phyloP scores from a whole-genome alignment of 1,140 invertebrate species.

The Camponotus floridanus region DNA sequence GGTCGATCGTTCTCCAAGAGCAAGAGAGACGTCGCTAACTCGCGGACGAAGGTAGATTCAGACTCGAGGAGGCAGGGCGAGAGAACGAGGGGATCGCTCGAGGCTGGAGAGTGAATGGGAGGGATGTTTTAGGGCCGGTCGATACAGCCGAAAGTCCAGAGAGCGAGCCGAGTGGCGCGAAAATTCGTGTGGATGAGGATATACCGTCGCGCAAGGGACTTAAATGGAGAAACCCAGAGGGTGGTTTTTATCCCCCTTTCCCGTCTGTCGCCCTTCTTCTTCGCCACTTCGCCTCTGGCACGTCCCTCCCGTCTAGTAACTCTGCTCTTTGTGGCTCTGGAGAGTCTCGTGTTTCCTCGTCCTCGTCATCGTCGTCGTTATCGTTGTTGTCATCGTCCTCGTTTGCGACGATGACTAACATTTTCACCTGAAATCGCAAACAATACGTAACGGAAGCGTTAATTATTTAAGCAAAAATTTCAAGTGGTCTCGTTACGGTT shows the following conservation, averaged over 20 bases:
- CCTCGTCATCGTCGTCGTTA: constrained; percentile 12
- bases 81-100: constrained; percentile 33
- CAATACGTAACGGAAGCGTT: constrained; percentile 38
- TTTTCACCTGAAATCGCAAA: constrained; percentile 32
- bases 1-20: constrained; percentile 55
- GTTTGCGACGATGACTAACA: constrained; percentile 10
- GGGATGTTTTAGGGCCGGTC: constrained; percentile 77
- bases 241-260: background rate
- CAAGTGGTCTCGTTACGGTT: constrained; percentile 36
- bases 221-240: constrained; percentile 49
- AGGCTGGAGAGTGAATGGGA: constrained; percentile 59
- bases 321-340: constrained; percentile 43
- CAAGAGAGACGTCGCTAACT: constrained; percentile 54
- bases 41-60: constrained; percentile 57
- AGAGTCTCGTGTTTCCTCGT: constrained; percentile 54
- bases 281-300: too few relatives aligned
- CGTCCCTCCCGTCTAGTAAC: background rate
- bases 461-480: constrained; percentile 59
- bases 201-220: constrained; percentile 41
- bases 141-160: constrained; percentile 83
- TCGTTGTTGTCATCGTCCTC: background rate
- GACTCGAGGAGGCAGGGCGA: constrained; percentile 36
- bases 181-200: constrained; percentile 71
- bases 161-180: constrained; percentile 72
- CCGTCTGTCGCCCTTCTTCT: too few relatives aligned